phyloP scores from a whole-genome alignment of 1,140 invertebrate species.

The Meloidogyne floridensis region DNA sequence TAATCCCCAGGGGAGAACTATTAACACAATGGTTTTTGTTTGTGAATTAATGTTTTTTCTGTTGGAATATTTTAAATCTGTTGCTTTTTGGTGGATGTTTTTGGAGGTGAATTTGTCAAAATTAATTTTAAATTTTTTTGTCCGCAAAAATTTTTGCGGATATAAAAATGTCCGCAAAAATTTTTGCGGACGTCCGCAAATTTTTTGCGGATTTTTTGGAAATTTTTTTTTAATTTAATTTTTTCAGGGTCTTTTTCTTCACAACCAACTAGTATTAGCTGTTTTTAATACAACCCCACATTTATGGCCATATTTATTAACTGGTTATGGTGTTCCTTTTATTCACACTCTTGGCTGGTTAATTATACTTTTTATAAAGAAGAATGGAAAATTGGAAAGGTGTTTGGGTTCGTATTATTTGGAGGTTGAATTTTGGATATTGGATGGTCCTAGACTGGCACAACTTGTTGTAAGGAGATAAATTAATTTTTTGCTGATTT shows the following conservation, averaged over 20 bases:
- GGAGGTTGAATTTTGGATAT: conserved; percentile 65
- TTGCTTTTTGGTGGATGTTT: conserved; percentile 94
- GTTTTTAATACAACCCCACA: conserved; percentile 79
- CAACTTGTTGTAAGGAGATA: conserved; percentile 54
- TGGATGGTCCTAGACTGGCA: conserved; percentile 61
- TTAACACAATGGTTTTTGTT: conserved; percentile 78
- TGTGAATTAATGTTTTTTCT: conserved; percentile 79
- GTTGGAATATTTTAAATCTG: conserved; percentile 82
- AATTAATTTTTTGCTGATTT: conserved; percentile 26
- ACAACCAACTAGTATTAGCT: conserved; percentile 77
- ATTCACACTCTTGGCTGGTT: conserved; percentile 61
- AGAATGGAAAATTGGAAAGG: conserved; percentile 60
- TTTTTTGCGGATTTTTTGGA: no score
- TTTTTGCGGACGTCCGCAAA: not conserved
- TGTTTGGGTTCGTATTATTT: conserved; percentile 64
- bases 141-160: not conserved
- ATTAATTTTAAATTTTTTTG: not conserved
- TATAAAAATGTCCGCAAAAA: not conserved
- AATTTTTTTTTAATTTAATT: not conserved
- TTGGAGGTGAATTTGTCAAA: conserved; percentile 72
- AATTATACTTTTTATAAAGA: conserved; percentile 57
- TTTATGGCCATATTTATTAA: conserved; percentile 74
- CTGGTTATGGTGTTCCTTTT: conserved; percentile 76
- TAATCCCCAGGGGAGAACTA: conserved; percentile 65
- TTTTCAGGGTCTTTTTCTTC: conserved; percentile 21